Base-by-base conservation (phyloP, 2,113 vertebrate genomes). In the Calypte anna region DNA sequence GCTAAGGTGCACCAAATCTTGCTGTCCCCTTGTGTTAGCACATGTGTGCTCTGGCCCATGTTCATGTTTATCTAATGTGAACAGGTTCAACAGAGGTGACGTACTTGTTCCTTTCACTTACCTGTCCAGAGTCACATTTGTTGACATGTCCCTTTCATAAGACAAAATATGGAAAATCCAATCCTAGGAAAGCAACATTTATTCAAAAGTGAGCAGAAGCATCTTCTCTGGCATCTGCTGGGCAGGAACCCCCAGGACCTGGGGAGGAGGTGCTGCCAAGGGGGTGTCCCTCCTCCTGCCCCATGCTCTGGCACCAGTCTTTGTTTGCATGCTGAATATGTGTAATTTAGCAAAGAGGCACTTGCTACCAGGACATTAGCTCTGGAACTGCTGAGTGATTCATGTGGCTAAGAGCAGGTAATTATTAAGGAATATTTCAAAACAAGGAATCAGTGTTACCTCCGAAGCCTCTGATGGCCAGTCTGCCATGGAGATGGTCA, bases 401-500 rank as follows among this genome's bases (percentile, higher is more conserved):
- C 51, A 8, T 0, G 10, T 7, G 51, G 67, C 36, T 54, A 12
- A 55, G 76, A 40, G 6, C 57, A 36, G 77, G 69, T 27, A 53
- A 11, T 62, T 51, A 27, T 11, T 38, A 22, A 3, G 4, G 59
- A 10, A 9, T 12, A 55, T 2, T 15, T 43, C 69, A 24, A 58
- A 67, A 24, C 82, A 74, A 36, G 64, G 28, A n/a, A 9, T 3
- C 1, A 3, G 51, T 5, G 92, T 95, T 96, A 98, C 98, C 98
- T 98, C 98, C 0, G 98, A 98, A 33, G 98, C 96, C 44, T 98
- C 97, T 0, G 98, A 98, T 0, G 98, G 98, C 98, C 98, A 98
- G 75, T 98, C 98, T 0, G 98, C 98, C 98, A 98, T 98, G 84
- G 98, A 98, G 78, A 98, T 98, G 93, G 98, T 98, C 98, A 98